Evolutionary conservation across 2,113 vertebrate species (phyloP), one percentile per base, ranked within the genome.

Genomic region (Procavia capensis): DNA sequence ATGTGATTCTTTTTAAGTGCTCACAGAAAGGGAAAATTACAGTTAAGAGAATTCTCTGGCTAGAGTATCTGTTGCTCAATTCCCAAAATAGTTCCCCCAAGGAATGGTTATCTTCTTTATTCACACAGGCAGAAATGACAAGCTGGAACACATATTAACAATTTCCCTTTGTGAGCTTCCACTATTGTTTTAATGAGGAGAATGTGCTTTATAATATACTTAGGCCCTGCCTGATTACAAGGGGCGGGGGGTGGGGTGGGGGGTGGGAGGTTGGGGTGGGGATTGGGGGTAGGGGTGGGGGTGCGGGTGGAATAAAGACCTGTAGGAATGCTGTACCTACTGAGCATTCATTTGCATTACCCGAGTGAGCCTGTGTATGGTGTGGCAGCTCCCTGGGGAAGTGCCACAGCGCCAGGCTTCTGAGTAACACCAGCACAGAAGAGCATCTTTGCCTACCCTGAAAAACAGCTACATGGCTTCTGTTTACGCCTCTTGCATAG

Each of bases 1-100:
- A 98, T 95, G 98, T 97, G 98, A 97, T 98, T 98, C 98, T 97
- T 98, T 98, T 97, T 97, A 96, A 98, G 98, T 85, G 97, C 96
- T 94, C 92, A 90, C 95, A 96, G 96, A 98, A 98, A 98, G 91
- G 91, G 97, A 97, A 98, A 98, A 98, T 97, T 90, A 96, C 97
- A 98, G 97, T 98, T 96, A 85, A 97, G 98, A 98, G 98, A 98
- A 98, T 97, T 95, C 70, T 95, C 97, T 96, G 98, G 98, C 98
- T 97, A 97, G 97, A 9, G 0, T 97, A 97, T 98, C 97, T 97
- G 96, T 95, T 98, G 98, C 98, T 98, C 97, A 86, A 97, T 91
- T 98, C 97, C 97, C 3, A 11, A 98, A 98, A 98, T 84, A 14
- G 39, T 95, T 98, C 98, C 98, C 98, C 98, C 91, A 83, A 98